phyloP scores from a whole-genome alignment of 1,140 invertebrate species.

The Bombus waltoni region DNA sequence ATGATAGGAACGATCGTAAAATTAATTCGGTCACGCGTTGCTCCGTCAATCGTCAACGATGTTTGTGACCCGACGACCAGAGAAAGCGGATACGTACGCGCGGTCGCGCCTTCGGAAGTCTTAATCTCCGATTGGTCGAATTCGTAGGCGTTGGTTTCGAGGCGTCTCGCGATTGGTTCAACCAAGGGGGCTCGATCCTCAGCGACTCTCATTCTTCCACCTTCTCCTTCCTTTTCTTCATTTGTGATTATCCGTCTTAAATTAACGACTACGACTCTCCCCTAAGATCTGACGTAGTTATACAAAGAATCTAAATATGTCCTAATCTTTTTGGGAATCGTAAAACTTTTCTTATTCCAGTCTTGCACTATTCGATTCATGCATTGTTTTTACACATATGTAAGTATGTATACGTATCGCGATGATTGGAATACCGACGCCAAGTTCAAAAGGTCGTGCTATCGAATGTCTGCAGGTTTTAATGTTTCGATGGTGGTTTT shows the following conservation, averaged over 20 bases:
- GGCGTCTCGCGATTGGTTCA: slow-evolving; percentile 58
- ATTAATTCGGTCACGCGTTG: neutral
- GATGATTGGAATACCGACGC: neutral
- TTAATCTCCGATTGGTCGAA: slow-evolving; percentile 57
- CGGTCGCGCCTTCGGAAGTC: slow-evolving; percentile 37
- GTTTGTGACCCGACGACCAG: slow-evolving; percentile 17
- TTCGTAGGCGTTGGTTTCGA: slow-evolving; percentile 58
- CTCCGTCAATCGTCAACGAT: neutral
- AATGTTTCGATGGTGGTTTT: neutral
- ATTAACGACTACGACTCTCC: neutral
- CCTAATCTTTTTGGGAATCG: neutral
- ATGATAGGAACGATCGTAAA: neutral
- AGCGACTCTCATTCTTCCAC: slow-evolving; percentile 44
- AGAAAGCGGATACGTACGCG: slow-evolving; percentile 61
- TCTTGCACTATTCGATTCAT: neutral
- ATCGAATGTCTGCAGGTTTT: neutral
- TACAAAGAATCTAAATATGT: too few species aligned
- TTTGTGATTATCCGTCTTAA: neutral
- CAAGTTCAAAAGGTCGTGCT: slow-evolving; percentile 1
- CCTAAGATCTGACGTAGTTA: too few species aligned
- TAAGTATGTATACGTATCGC: neutral
- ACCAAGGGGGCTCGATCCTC: slow-evolving; percentile 63
- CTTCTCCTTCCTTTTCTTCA: neutral
- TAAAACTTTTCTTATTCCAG: neutral
- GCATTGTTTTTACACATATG: too few species aligned